Evolutionary conservation across 2,113 vertebrate genomes (phyloP).

Genomic region (Brachyhypopomus occidentalis): DNA sequence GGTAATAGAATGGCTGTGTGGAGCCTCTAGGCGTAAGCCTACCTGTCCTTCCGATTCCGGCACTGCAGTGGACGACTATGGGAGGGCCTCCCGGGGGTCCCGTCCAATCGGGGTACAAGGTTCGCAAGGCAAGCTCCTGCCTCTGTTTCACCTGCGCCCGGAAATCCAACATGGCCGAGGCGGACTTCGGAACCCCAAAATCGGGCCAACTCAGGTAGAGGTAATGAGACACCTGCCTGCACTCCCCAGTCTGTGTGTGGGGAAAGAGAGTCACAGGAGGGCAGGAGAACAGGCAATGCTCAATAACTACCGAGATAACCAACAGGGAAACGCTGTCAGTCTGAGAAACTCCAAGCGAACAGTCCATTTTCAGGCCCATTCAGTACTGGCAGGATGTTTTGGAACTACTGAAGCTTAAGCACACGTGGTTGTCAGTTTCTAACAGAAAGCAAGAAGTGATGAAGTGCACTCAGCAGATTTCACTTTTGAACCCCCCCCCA

Average conservation of each 20-base stretch:
- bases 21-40: background rate
- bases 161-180: constrained; percentile 80
- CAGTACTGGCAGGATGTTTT: no score
- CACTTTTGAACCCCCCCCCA: no score
- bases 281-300: background rate
- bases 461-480: no score
- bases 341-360: no score
- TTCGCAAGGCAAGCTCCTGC: constrained; percentile 67
- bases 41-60: constrained; percentile 81
- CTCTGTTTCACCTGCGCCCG: constrained; percentile 73
- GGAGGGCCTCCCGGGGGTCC: constrained; percentile 75
- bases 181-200: constrained; percentile 79
- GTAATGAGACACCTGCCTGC: constrained; percentile 75
- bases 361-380: no score
- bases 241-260: constrained; percentile 71
- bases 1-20: background rate
- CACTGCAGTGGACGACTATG: constrained; percentile 80
- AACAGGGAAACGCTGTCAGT: background rate
- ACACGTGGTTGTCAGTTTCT: no score
- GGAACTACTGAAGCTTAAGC: no score
- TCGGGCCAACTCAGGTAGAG: constrained; percentile 82
- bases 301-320: background rate
- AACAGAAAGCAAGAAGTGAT: no score
- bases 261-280: background rate
- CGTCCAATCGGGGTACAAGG: constrained; percentile 70